Evolutionary conservation across 2,113 vertebrate genomes (phyloP), one percentile per base, ranked within the genome.

Genomic region (Crypturellus undulatus): DNA sequence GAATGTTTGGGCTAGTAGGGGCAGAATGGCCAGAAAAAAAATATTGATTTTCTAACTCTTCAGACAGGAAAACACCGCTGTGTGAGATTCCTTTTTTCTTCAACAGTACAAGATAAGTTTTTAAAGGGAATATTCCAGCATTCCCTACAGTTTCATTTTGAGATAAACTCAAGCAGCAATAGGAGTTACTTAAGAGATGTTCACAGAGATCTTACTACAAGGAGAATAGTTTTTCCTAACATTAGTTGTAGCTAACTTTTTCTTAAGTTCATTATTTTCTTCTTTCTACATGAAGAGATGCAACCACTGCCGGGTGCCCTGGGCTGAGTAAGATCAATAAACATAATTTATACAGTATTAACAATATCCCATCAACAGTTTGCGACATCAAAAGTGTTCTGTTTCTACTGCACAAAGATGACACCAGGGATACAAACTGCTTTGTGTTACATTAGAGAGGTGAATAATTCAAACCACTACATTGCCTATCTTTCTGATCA

Each of bases 381-480:
- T 73, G 77, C 49, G 79, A 76, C 85, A 90, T 95, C 90, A 93
- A 65, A 94, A 97, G 90, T 69, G 67, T 90, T 92, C 87, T 89
- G 88, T 76, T 95, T 95, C 75, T 59, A 40, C 36, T 70, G 78
- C 73, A 92, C 65, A 76, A 47, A 90, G 88, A 90, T 84, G 93
- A 94, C 92, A 92, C 60, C 68, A 81, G 92, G 83, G 90, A 94
- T 89, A 56, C 49, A 93, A 71, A 87, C 70, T 84, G 38, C 77
- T 94, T 87, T 84, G 80, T 82, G 49, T 65, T 90, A 94, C 75
- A 89, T 93, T 84, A 92, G 65, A 88, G 85, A 92, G 85, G 88
- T 95, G 92, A 97, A 96, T 95, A 94, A 94, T 96, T 92, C 90
- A 93, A 65, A 81, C 32, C 80, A 24, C 58, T 80, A 71, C 82